Evolutionary conservation across 2,888 invertebrate species (phyloP).

Genomic region (Xestoiulus laeticollis): DNA sequence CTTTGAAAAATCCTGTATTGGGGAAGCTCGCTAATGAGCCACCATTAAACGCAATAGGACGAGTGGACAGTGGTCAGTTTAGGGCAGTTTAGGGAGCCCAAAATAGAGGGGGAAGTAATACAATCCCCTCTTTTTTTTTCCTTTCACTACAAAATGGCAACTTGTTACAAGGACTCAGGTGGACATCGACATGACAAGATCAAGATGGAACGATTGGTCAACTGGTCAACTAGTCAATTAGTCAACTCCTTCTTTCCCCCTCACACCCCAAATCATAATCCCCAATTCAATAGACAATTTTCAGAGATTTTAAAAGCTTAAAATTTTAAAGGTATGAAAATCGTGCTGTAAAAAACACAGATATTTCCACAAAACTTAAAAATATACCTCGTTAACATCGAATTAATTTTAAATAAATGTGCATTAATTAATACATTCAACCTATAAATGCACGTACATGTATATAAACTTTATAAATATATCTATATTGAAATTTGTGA

Average conservation of each 20-base stretch:
- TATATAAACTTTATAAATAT: too few relatives aligned
- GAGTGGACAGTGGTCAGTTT: constrained; percentile 38
- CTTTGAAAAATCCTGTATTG: background rate
- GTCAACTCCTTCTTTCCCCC: background rate
- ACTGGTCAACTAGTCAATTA: constrained; percentile 14
- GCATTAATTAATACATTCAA: too few relatives aligned
- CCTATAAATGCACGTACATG: too few relatives aligned
- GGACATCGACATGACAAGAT: constrained; percentile 1
- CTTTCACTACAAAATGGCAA: background rate
- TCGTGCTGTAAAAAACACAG: too few relatives aligned
- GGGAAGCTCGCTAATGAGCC: background rate
- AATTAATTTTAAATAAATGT: too few relatives aligned
- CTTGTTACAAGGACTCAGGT: background rate
- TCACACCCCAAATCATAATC: too few relatives aligned
- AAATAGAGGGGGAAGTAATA: background rate
- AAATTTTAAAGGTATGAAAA: too few relatives aligned
- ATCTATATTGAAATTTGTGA: too few relatives aligned
- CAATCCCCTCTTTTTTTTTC: background rate
- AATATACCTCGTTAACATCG: too few relatives aligned
- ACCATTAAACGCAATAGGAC: background rate
- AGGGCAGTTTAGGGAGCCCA: background rate
- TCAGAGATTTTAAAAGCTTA: too few relatives aligned
- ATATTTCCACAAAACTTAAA: too few relatives aligned
- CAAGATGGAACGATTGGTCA: constrained; percentile 9
- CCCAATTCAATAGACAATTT: too few relatives aligned